Conservation (phyloP, 2,888 invertebrate genomes). For the Hirtodrosophila alboralis region DNA sequence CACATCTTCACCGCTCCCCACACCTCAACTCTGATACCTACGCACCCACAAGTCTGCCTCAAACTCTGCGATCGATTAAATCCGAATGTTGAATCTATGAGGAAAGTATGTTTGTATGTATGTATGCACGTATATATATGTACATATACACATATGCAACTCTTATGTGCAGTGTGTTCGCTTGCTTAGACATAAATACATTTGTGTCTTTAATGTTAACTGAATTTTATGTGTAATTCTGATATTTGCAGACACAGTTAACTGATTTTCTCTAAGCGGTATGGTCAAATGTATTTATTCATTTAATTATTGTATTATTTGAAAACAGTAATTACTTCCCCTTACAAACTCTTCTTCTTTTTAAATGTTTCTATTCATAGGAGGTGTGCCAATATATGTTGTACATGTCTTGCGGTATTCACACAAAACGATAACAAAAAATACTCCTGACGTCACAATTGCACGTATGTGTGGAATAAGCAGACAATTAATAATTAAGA, state of each 20-base stretch:
- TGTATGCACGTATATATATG: conserved; percentile 12
- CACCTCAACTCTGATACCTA: neutral
- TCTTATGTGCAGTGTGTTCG: conserved; percentile 24
- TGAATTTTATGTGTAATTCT: neutral
- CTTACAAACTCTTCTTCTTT: conserved; percentile 45
- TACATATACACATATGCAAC: conserved; percentile 17
- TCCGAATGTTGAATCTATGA: conserved; percentile 24
- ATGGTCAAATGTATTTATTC: conserved; percentile 19
- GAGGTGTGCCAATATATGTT: conserved; percentile 40
- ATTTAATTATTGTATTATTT: conserved; percentile 31
- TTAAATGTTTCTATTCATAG: conserved; percentile 46
- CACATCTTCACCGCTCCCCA: conserved; percentile 1
- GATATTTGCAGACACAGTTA: conserved; percentile 22
- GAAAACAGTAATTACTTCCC: conserved; percentile 50
- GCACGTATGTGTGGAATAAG: too few relatives aligned
- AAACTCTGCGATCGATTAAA: conserved; percentile 34
- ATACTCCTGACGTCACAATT: conserved; percentile 24
- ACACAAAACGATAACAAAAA: conserved; percentile 19
- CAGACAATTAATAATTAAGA: too few relatives aligned
- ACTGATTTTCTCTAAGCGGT: conserved; percentile 1
- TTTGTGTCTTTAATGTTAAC: neutral
- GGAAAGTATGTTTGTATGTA: conserved; percentile 30
- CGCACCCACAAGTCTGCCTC: conserved; percentile 8
- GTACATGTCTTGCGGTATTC: conserved; percentile 27
- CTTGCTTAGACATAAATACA: conserved; percentile 1